Evolutionary conservation across 2,797 vertebrate species (phyloP).

Genomic region (Coregonus suidteri): DNA sequence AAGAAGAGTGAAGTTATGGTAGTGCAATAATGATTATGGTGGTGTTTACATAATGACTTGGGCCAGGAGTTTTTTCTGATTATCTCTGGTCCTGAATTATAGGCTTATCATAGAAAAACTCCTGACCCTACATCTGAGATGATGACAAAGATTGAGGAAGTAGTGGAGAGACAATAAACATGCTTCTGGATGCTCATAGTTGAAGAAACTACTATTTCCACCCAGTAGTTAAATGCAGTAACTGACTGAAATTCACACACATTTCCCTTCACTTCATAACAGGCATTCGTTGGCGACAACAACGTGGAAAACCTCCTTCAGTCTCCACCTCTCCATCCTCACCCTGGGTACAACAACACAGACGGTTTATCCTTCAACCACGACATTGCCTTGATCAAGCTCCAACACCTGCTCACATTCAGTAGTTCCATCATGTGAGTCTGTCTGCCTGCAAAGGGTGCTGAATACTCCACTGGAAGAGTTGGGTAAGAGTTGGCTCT

Average conservation of each 20-base stretch:
- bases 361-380: constrained; percentile 24
- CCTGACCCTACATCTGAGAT: background rate
- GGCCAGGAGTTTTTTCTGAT: background rate
- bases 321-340: constrained; percentile 30
- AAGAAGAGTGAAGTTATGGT: background rate
- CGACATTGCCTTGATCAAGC: constrained; percentile 71
- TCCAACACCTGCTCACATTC: constrained; percentile 54
- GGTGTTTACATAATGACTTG: background rate
- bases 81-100: background rate
- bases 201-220: background rate
- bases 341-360: constrained; percentile 60
- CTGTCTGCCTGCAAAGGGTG: constrained; percentile 58
- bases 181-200: background rate
- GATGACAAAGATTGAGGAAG: background rate
- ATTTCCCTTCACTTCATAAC: constrained; percentile 1
- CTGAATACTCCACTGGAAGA: constrained; percentile 4
- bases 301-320: background rate
- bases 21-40: background rate
- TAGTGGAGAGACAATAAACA: background rate
- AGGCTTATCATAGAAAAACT: background rate
- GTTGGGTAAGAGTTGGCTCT: constrained; percentile 58
- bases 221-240: background rate
- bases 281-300: constrained; percentile 60
- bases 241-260: background rate
- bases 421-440: constrained; percentile 62